phyloP scores from a whole-genome alignment of 2,888 invertebrate genomes.

The Suillia variegata region DNA sequence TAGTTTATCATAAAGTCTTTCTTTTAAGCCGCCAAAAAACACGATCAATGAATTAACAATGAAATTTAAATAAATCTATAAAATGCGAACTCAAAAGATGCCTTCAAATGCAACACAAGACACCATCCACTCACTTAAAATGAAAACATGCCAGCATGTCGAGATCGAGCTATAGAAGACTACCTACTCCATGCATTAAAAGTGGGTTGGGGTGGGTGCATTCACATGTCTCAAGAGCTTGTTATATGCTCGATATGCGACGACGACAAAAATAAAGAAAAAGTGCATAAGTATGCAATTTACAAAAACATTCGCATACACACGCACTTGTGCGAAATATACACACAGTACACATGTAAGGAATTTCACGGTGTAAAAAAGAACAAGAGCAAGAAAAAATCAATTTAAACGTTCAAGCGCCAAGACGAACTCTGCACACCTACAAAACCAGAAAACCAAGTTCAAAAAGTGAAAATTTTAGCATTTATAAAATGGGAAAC shows the following conservation, averaged over 20 bases:
- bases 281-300: slow-evolving; percentile 50
- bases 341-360: slow-evolving; percentile 5
- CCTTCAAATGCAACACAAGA: too few relatives aligned
- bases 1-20: too few relatives aligned
- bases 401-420: slow-evolving; percentile 14
- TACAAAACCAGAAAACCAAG: slow-evolving; percentile 6
- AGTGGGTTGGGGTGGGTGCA: too few relatives aligned
- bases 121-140: background rate
- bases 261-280: slow-evolving; percentile 28
- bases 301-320: slow-evolving; percentile 21
- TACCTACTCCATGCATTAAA: too few relatives aligned
- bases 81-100: background rate
- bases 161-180: slow-evolving; percentile 32
- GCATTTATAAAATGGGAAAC: too few relatives aligned
- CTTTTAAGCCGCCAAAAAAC: too few relatives aligned
- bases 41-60: too few relatives aligned
- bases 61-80: background rate
- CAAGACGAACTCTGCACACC: slow-evolving; percentile 5
- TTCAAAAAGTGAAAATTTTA: slow-evolving; percentile 28
- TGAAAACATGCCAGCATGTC: background rate
- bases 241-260: slow-evolving; percentile 53
- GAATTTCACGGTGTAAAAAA: slow-evolving; percentile 11
- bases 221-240: slow-evolving; percentile 60
- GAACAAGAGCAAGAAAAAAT: slow-evolving; percentile 21
- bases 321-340: background rate